These are phyloP conservation scores for Scrobipalpa atriplicella DNA, from an alignment of 2,888 invertebrate genomes.

Conservation along the genomic window DNA sequence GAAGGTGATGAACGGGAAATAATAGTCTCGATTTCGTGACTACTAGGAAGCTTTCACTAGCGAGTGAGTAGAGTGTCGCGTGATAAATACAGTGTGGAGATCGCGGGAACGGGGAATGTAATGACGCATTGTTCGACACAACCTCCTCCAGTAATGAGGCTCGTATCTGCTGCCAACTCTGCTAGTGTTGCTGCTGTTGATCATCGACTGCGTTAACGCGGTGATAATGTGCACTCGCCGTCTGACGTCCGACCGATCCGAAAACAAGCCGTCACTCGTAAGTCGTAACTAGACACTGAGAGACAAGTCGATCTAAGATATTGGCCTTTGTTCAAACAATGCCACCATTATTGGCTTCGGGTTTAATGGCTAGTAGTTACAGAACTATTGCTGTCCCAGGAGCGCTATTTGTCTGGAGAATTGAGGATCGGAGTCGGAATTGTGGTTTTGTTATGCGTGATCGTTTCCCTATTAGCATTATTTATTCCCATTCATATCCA, in stretches of 20 bases:
- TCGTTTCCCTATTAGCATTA: constrained; percentile 67
- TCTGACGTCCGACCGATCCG: too few species aligned
- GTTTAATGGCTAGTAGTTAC: constrained; percentile 18
- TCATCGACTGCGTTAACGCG: constrained; percentile 27
- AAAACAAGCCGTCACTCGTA: constrained; percentile 47
- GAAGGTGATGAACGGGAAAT: too few species aligned
- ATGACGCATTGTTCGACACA: too few species aligned
- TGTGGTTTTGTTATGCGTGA: constrained; percentile 39
- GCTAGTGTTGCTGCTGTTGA: too few species aligned
- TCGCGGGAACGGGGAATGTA: too few species aligned
- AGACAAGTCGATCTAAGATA: constrained; percentile 49
- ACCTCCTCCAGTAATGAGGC: too few species aligned
- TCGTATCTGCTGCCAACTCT: constrained; percentile 39
- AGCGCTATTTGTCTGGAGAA: constrained; percentile 15
- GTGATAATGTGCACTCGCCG: constrained; percentile 25
- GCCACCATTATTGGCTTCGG: constrained; percentile 1
- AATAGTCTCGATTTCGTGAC: too few species aligned
- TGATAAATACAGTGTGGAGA: constrained; percentile 40
- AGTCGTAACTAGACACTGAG: constrained; percentile 55
- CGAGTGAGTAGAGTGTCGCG: too few species aligned
- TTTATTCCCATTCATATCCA: too few species aligned
- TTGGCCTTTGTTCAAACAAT: constrained; percentile 31
- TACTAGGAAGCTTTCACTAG: too few species aligned
- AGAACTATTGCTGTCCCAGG: constrained; percentile 6
- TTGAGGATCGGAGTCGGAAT: constrained; percentile 14